Base-by-base conservation (phyloP, 2,113 vertebrate species). In the Pseudois nayaur region DNA sequence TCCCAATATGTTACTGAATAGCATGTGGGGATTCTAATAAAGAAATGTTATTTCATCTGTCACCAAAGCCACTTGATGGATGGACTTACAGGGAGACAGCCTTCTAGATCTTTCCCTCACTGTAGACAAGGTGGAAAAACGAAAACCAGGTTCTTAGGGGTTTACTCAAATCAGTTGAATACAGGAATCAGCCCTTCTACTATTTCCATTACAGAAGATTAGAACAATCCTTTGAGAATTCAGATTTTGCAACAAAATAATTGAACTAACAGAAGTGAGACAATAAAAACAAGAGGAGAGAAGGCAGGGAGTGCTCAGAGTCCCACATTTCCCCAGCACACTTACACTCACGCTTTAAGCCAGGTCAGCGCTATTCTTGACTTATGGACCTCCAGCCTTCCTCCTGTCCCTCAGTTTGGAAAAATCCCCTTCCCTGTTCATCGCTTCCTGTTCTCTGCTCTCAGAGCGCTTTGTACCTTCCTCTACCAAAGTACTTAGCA, bases 241-340 rank as follows among this genome's bases (percentile, higher is more conserved):
- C 71, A 48, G 36, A 76, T 84, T 93, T 90, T 92, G 74, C n/a
- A 95, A 87, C 25, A 50, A 52, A 94, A 83, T 89, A 67, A 76
- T 55, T 55, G 29, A 74, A 23, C 43, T 43, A 2, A 7, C 19
- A 4, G 45, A 21, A 21, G 25, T 14, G 36, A 62, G 36, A 60
- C 25, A 10, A 89, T 78, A 33, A 90, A 93, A 67, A 40, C 31
- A 50, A 71, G 79, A 67, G 48, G 33, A 55, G 59, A 87, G 40
- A 64, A 76, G 78, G 21, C 12, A 79, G n/a, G 60, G 4, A 3
- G 3, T 16, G 16, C 21, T 36, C 15, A 11, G 76, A 40, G 43
- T 9, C 12, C 78, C n/a, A 3, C 8, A 1, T 25, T 55, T 27
- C 4, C 23, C 25, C 7, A 0, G 4, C 3, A 36, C 23, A 29